Percentiles rank a stretch among this genome's conserved stretches.
phyloP scores from a whole-genome alignment of 2,113 vertebrate genomes.

The Macquaria australasica region DNA sequence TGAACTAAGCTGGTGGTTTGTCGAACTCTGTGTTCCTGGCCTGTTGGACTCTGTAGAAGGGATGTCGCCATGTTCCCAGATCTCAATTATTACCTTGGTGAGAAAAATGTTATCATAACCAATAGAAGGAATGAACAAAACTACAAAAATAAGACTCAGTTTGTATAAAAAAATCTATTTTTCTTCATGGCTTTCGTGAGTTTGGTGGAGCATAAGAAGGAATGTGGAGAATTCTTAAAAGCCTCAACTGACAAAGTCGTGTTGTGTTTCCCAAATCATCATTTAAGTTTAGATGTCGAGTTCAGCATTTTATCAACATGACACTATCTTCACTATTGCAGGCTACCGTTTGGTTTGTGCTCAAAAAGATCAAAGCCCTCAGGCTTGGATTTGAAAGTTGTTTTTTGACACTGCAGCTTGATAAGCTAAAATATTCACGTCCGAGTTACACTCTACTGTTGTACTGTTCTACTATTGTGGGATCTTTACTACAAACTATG shows the following conservation, averaged over 20 bases:
- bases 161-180: rapidly evolving
- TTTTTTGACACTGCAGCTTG: neutral
- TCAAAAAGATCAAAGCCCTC: slow-evolving; percentile 1
- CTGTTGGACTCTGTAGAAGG: neutral
- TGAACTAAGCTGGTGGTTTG: neutral
- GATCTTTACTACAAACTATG: slow-evolving; percentile 2
- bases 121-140: neutral
- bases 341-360: slow-evolving; percentile 7
- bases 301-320: neutral
- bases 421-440: neutral
- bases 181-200: neutral
- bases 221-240: neutral
- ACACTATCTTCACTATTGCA: neutral
- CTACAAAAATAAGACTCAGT: neutral
- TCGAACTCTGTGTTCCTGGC: neutral
- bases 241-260: neutral
- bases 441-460: neutral
- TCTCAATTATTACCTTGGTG: neutral
- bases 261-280: slow-evolving; percentile 8
- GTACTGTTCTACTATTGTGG: too few species aligned
- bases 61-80: neutral
- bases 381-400: slow-evolving; percentile 8
- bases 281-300: neutral
- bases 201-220: neutral
- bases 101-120: neutral